Conservation (phyloP, 2,113 vertebrate species). For the Hirundichthys speculiger region DNA sequence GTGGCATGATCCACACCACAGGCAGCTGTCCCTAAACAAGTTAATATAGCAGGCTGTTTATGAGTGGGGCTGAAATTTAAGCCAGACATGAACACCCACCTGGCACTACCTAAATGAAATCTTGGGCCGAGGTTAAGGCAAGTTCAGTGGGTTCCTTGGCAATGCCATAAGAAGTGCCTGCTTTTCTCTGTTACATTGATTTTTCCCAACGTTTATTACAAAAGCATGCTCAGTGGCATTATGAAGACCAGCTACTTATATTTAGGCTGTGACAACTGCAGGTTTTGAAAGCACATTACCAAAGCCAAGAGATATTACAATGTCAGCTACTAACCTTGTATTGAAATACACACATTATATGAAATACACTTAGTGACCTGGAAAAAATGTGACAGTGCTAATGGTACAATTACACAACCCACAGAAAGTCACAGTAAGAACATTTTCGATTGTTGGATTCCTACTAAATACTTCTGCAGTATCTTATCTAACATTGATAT, state of each 20-base stretch:
- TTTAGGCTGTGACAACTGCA: background rate
- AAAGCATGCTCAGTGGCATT: conserved; percentile 19
- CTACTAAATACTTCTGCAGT: no score
- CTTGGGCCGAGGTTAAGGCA: conserved; percentile 79
- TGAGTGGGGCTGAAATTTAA: conserved; percentile 82
- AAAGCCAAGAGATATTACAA: no score
- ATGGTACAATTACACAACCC: no score
- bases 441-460: no score
- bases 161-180: conserved; percentile 24
- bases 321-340: no score
- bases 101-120: conserved; percentile 86
- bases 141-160: conserved; percentile 75
- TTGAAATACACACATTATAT: no score
- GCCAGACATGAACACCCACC: conserved; percentile 78
- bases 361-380: no score
- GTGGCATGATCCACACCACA: conserved; percentile 50
- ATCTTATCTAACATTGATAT: no score
- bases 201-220: conserved; percentile 6
- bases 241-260: background rate
- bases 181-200: conserved; percentile 35
- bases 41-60: conserved; percentile 88
- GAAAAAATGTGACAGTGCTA: no score
- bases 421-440: no score
- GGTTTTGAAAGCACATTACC: no score
- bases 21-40: conserved; percentile 87